These are phyloP conservation scores for Macrostomum lignano DNA, from an alignment of 1,140 invertebrate genomes.

Conservation along the genomic window DNA sequence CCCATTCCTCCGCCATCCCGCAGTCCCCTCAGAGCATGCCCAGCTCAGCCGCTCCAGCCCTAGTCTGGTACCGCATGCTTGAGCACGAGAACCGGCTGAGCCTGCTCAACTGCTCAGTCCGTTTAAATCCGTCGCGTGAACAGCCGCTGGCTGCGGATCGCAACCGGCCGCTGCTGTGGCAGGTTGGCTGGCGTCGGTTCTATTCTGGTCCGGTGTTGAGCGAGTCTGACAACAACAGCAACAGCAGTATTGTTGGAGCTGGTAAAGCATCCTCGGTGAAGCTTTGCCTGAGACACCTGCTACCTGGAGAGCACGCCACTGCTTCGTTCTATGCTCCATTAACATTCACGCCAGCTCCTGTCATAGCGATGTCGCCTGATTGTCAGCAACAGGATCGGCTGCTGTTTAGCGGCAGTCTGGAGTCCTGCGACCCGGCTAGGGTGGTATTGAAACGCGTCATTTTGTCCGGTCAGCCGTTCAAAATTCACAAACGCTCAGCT, in stretches of 20 bases:
- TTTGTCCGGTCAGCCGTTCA: constrained; percentile 70
- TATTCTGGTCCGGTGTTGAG: constrained; percentile 29
- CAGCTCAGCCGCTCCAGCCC: constrained; percentile 16
- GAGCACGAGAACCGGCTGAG: background rate
- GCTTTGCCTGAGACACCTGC: no score
- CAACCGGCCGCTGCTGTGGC: constrained; percentile 69
- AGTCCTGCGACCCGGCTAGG: constrained; percentile 65
- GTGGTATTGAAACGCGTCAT: constrained; percentile 64
- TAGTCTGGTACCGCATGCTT: constrained; percentile 29
- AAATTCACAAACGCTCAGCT: constrained; percentile 43
- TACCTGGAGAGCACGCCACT: background rate
- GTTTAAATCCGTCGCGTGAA: no score
- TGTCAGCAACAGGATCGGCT: constrained; percentile 30
- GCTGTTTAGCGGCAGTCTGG: constrained; percentile 54
- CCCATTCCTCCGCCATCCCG: background rate
- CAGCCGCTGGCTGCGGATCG: constrained; percentile 16
- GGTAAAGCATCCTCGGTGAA: background rate
- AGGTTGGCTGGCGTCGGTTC: constrained; percentile 60
- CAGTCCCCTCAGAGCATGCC: background rate
- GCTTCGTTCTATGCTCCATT: background rate
- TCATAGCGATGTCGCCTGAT: no score
- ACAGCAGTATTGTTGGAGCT: constrained; percentile 44
- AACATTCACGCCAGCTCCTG: background rate
- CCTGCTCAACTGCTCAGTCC: no score
- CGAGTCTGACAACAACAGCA: constrained; percentile 55